phyloP scores from a whole-genome alignment of 2,113 vertebrate species.

The Osmerus mordax region DNA sequence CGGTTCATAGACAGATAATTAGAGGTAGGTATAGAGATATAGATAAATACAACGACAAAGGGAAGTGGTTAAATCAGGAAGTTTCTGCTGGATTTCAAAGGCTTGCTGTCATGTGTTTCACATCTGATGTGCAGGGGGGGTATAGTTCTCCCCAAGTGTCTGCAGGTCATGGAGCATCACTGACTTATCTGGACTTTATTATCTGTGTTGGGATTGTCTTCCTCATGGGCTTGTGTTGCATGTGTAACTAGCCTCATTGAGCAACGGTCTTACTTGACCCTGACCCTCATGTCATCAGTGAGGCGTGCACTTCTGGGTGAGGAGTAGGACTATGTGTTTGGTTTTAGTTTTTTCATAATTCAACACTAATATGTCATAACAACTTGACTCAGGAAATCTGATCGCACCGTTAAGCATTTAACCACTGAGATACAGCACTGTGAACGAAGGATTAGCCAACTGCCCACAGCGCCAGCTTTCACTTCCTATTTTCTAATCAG shows the following conservation, averaged over 20 bases:
- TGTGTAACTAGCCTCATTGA: background rate
- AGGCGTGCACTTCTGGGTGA: conserved; percentile 1
- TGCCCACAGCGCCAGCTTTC: too few relatives aligned
- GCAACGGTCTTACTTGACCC: background rate
- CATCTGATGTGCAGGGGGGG: background rate
- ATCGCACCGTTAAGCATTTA: too few relatives aligned
- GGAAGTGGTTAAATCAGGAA: conserved; percentile 35
- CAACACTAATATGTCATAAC: too few relatives aligned
- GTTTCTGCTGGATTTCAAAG: conserved; percentile 38
- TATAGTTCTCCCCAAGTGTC: background rate
- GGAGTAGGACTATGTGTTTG: background rate
- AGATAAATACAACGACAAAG: background rate
- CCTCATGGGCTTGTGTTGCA: too few relatives aligned
- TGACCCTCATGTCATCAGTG: conserved; percentile 1
- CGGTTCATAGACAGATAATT: too few relatives aligned
- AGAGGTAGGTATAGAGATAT: background rate
- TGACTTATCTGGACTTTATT: too few relatives aligned
- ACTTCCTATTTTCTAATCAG: too few relatives aligned
- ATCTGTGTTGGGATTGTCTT: too few relatives aligned
- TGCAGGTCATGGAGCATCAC: background rate
- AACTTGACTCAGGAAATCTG: too few relatives aligned
- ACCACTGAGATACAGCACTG: too few relatives aligned
- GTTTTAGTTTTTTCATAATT: too few relatives aligned
- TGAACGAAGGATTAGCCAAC: too few relatives aligned
- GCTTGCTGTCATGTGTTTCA: conserved; percentile 10